These are phyloP conservation scores for Gastrophryne carolinensis DNA, from an alignment of 2,797 vertebrate genomes.

Conservation along the genomic window DNA sequence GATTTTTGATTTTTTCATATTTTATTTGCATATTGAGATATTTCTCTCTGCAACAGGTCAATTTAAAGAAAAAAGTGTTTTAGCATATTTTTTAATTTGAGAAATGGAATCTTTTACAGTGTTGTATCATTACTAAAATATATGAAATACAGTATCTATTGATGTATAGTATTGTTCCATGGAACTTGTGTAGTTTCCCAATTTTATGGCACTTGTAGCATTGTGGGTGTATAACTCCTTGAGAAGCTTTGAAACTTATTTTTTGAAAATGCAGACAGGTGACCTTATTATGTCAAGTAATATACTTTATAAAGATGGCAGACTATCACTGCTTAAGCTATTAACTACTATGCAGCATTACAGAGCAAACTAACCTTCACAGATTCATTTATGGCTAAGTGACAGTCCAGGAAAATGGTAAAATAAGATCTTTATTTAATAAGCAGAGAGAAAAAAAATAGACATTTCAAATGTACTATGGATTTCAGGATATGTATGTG, in stretches of 20 bases:
- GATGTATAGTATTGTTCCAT: constrained; percentile 74
- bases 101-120: constrained; percentile 43
- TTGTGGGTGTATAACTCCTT: constrained; percentile 54
- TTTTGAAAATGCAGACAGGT: constrained; percentile 6
- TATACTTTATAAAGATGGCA: not conserved
- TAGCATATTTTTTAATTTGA: too few species aligned
- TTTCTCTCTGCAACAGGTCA: too few species aligned
- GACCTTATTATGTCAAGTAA: constrained; percentile 35
- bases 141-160: constrained; percentile 35
- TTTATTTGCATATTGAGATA: too few species aligned
- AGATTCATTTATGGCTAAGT: not conserved
- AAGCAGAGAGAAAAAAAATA: not conserved
- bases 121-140: not conserved
- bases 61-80: too few species aligned
- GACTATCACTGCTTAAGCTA: constrained; percentile 24
- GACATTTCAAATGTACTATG: not conserved
- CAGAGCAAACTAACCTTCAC: not conserved
- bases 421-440: not conserved
- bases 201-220: not conserved
- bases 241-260: not conserved
- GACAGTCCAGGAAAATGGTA: not conserved
- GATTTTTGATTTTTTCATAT: too few species aligned
- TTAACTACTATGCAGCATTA: not conserved
- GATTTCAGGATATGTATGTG: not conserved
- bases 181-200: constrained; percentile 43